Base-by-base conservation (phyloP, 2,888 invertebrate genomes). In the Neria commutata region DNA sequence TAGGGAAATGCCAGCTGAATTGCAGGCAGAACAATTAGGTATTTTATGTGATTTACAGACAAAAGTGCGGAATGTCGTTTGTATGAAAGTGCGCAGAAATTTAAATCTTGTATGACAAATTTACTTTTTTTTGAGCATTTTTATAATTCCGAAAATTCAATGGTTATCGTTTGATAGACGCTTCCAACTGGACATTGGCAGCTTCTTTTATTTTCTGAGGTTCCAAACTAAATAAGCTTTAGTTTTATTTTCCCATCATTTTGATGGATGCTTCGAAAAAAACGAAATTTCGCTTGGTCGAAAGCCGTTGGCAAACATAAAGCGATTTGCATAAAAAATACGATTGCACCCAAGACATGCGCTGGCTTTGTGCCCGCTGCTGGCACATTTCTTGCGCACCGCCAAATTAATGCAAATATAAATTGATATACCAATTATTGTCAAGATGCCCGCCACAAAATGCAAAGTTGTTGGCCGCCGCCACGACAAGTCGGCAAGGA, bases 51-150 rank as follows among this genome's bases (percentile, higher is more conserved):
- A 11, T 24, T 33, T 29, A 24, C 11, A 23, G 16, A 11, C 19
- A 11, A 70, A 72, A 75, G 72, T 72, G 75, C 75, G 75, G 74
- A 72, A 72, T 72, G 68, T 67, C 72, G 74, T 67, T 74, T 71
- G n/a, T n/a, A n/a, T 60, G 64, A 71, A 52, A 40, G 24, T 5
- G 40, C 21, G 29, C 29, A 16, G 29, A 4, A 17, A 25, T 47
- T 23, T 25, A 52, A 25, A 21, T 16, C 5, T 63, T 60, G 71
- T 69, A 63, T 68, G 67, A 63, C 67, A 71, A 72, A 34, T 34
- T 37, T 8, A 14, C 46, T 34, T 58, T 40, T 50, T 24, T 49
- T 52, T 66, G 56, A 53, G 54, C 46, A 63, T 55, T 49, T 64
- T 40, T 57, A 29, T 2, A 58, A 61, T 64, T 40, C n/a, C 25